Conservation (phyloP, 1,140 invertebrate genomes). For the Diploscapter pachys region DNA sequence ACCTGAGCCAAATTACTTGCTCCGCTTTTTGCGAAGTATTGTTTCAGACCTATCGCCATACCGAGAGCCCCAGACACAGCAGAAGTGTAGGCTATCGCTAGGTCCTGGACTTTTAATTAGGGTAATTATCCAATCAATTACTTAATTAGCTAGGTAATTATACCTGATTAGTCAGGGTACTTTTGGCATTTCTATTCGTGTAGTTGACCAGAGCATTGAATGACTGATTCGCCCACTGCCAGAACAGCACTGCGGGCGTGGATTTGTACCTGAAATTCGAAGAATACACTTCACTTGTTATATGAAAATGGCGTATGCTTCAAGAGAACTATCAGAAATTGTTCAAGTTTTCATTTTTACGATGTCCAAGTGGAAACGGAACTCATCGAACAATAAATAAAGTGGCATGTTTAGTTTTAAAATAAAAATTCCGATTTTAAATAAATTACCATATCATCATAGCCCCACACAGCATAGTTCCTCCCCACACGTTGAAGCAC, state of each 20-base stretch:
- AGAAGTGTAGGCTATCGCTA: conserved; percentile 80
- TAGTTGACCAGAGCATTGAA: conserved; percentile 91
- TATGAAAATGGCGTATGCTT: no score
- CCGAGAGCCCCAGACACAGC: conserved; percentile 87
- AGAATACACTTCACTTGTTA: no score
- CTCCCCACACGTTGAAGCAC: conserved; percentile 88
- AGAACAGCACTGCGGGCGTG: conserved; percentile 77
- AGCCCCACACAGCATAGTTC: conserved; percentile 80
- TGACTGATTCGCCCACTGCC: conserved; percentile 89
- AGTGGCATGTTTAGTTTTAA: no score
- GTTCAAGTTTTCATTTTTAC: no score
- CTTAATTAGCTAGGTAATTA: neutral
- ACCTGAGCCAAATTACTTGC: conserved; percentile 59
- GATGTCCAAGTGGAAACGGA: no score
- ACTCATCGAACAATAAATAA: no score
- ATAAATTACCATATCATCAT: conserved; percentile 70
- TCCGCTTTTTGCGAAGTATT: conserved; percentile 31
- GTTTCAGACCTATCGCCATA: conserved; percentile 76
- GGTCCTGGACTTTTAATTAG: conserved; percentile 65
- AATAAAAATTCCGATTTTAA: no score
- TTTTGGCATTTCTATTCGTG: conserved; percentile 80
- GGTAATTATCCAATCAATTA: conserved; percentile 8
- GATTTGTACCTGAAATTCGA: conserved; percentile 64
- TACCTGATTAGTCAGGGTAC: conserved; percentile 66
- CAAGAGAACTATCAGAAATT: no score